A percentile compares a stretch with the other conserved stretches of the same genome.
These are phyloP conservation scores for Empis stercorea DNA, from an alignment of 2,888 invertebrate genomes.

Conservation along the genomic window DNA sequence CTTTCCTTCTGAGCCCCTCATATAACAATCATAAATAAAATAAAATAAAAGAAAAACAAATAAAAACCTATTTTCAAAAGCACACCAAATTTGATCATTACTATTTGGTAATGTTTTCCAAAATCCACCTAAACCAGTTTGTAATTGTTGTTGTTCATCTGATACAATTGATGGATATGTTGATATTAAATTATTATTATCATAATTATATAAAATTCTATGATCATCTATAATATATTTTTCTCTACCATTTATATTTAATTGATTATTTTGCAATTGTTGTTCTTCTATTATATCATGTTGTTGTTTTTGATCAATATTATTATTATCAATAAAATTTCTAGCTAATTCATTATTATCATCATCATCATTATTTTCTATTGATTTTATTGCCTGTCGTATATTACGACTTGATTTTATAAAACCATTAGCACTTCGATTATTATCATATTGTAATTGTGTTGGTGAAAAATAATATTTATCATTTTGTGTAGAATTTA, in stretches of 20 bases:
- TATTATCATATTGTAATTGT: slow-evolving; percentile 8
- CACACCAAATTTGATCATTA: slow-evolving; percentile 14
- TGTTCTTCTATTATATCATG: too few species aligned
- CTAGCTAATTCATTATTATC: too few species aligned
- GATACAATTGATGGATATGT: neutral
- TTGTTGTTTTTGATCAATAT: too few species aligned
- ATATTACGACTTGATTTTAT: slow-evolving; percentile 33
- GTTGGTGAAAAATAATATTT: slow-evolving; percentile 33
- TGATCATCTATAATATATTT: neutral
- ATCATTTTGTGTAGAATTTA: slow-evolving; percentile 24
- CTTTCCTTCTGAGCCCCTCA: too few species aligned
- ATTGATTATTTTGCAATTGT: neutral
- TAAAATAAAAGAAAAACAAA: neutral
- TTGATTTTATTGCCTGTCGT: slow-evolving; percentile 11
- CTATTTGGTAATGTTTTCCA: slow-evolving; percentile 14
- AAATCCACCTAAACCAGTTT: slow-evolving; percentile 15
- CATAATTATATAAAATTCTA: neutral
- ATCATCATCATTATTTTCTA: too few species aligned
- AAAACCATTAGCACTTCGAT: slow-evolving; percentile 29
- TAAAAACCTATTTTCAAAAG: slow-evolving; percentile 12
- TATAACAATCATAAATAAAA: neutral
- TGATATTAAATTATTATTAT: too few species aligned
- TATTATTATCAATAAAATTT: neutral
- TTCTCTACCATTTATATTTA: neutral
- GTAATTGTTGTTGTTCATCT: slow-evolving; percentile 3